phyloP scores from a whole-genome alignment of 2,113 vertebrate genomes.

The Sphaerodactylus townsendi region DNA sequence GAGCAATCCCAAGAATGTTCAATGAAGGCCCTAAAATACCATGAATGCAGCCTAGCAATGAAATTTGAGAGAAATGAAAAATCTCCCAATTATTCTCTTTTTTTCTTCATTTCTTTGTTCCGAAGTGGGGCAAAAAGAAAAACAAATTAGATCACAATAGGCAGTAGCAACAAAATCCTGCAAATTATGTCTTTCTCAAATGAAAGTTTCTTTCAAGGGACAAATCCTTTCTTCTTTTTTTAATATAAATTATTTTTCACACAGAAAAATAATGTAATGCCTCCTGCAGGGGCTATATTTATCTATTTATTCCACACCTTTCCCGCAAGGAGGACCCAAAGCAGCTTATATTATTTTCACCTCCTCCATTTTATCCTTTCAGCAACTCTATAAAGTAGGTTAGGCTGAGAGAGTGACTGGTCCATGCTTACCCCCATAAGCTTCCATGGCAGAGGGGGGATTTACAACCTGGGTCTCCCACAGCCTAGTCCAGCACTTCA shows the following conservation, averaged over 20 bases:
- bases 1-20: background rate
- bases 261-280: background rate
- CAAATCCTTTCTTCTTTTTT: background rate
- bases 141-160: background rate
- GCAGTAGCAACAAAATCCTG: background rate
- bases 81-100: background rate
- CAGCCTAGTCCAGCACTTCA: too few species aligned
- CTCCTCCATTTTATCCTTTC: too few species aligned
- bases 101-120: background rate
- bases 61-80: background rate
- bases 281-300: background rate
- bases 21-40: background rate
- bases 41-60: background rate
- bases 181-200: background rate
- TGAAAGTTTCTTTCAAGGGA: background rate
- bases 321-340: too few species aligned
- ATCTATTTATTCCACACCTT: too few species aligned
- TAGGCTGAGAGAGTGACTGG: too few species aligned
- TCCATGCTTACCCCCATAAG: too few species aligned
- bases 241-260: background rate
- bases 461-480: too few species aligned
- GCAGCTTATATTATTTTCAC: too few species aligned
- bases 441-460: too few species aligned
- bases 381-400: too few species aligned
- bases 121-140: background rate